phyloP scores from a whole-genome alignment of 2,888 invertebrate species.

The Conops quadrifasciatus region DNA sequence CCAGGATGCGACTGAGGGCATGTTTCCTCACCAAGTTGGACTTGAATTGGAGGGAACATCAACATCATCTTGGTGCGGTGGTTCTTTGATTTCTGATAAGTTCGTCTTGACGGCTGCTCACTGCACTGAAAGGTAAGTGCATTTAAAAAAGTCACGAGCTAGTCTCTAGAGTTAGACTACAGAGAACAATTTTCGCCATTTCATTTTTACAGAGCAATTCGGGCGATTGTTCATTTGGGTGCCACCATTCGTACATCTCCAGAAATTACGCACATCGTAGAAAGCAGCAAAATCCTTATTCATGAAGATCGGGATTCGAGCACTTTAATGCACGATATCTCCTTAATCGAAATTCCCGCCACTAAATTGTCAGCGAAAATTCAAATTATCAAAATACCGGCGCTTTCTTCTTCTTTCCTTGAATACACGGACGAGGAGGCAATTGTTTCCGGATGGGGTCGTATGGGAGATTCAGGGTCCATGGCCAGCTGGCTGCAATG shows the following conservation, averaged over 20 bases:
- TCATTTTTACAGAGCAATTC: constrained; percentile 36
- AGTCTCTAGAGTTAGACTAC: background rate
- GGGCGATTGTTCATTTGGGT: constrained; percentile 52
- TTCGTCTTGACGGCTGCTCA: constrained; percentile 60
- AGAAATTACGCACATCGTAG: constrained; percentile 46
- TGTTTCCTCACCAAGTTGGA: constrained; percentile 55
- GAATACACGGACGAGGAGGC: constrained; percentile 56
- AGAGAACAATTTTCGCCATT: background rate
- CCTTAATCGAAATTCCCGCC: constrained; percentile 50
- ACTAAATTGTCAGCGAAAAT: constrained; percentile 42
- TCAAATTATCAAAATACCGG: constrained; percentile 47
- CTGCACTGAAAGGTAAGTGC: constrained; percentile 52
- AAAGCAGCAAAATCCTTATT: constrained; percentile 51
- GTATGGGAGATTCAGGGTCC: constrained; percentile 48
- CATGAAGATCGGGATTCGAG: constrained; percentile 58
- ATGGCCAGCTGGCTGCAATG: constrained; percentile 31
- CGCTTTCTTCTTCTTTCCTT: constrained; percentile 47
- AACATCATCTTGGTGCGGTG: constrained; percentile 55
- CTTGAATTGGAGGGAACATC: constrained; percentile 46
- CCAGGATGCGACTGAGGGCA: constrained; percentile 37
- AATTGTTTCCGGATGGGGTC: constrained; percentile 66
- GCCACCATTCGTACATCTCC: constrained; percentile 49
- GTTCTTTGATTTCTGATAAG: constrained; percentile 51
- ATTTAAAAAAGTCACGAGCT: background rate
- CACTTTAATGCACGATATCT: constrained; percentile 53